Evolutionary conservation across 2,797 vertebrate genomes (phyloP).

Genomic region (Allobates femoralis): DNA sequence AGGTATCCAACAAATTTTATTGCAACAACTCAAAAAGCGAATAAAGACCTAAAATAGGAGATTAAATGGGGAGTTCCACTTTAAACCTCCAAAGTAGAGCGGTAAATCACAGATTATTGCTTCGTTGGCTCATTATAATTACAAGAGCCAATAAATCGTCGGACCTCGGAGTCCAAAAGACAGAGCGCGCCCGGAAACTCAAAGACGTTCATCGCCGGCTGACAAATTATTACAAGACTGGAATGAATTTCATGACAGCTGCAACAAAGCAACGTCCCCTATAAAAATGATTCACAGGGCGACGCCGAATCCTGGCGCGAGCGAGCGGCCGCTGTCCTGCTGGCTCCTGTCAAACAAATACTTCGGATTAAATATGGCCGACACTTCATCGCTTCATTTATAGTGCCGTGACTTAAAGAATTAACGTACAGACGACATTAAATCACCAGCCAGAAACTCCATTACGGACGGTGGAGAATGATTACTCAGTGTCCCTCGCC

Average conservation of each 20-base stretch:
- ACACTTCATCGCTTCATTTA: conserved; percentile 29
- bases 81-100: background rate
- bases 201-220: background rate
- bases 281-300: conserved; percentile 45
- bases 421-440: background rate
- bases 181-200: background rate
- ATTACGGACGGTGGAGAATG: background rate
- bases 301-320: background rate
- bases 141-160: conserved; percentile 4
- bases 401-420: background rate
- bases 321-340: background rate
- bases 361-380: conserved; percentile 27
- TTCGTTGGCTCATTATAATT: background rate
- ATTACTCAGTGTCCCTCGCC: background rate
- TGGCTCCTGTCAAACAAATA: conserved; percentile 27
- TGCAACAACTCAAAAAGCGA: too few relatives aligned
- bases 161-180: conserved; percentile 6
- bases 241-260: conserved; percentile 26
- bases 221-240: conserved; percentile 16
- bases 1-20: too few relatives aligned
- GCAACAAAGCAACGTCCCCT: background rate
- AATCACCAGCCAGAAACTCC: background rate
- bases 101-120: background rate
- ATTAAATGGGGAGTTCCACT: background rate
- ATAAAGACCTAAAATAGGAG: background rate